Conservation (phyloP, 1,140 invertebrate species). For the Atta cephalotes region DNA sequence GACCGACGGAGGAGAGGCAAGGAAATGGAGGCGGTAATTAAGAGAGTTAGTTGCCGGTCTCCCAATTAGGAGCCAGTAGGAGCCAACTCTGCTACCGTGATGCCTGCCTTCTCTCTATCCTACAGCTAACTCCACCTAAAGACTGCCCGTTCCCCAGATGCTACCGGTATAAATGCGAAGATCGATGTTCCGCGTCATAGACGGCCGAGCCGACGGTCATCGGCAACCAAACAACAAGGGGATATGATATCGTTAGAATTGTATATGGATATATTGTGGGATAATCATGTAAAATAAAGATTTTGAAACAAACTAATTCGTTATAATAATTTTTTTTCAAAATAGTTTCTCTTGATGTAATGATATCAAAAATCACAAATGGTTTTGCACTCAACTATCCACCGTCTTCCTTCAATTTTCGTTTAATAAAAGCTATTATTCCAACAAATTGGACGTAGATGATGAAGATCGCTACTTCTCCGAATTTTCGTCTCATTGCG, state of each 20-base stretch:
- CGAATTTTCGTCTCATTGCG: constrained; percentile 25
- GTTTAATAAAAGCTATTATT: constrained; percentile 63
- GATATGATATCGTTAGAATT: not conserved
- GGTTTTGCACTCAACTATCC: not conserved
- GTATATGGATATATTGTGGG: not conserved
- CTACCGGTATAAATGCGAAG: constrained; percentile 68
- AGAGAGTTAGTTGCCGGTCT: constrained; percentile 86
- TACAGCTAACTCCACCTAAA: constrained; percentile 80
- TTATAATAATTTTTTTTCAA: not conserved
- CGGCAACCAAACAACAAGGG: not conserved
- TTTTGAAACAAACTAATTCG: not conserved
- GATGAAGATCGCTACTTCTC: constrained; percentile 40
- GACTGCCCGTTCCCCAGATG: constrained; percentile 73
- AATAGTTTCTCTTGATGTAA: not conserved
- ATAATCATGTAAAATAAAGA: not conserved
- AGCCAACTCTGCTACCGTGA: constrained; percentile 77
- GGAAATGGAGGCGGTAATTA: constrained; percentile 85
- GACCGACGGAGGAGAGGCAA: constrained; percentile 75
- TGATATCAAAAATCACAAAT: not conserved
- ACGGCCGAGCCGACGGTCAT: constrained; percentile 6
- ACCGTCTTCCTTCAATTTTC: constrained; percentile 14
- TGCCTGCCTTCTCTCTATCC: constrained; percentile 80
- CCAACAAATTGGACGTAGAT: constrained; percentile 76
- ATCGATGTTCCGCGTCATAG: constrained; percentile 52
- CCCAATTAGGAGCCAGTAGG: constrained; percentile 85